Base-by-base conservation (phyloP, 1,140 invertebrate genomes). In the Drosophila sulfurigaster region DNA sequence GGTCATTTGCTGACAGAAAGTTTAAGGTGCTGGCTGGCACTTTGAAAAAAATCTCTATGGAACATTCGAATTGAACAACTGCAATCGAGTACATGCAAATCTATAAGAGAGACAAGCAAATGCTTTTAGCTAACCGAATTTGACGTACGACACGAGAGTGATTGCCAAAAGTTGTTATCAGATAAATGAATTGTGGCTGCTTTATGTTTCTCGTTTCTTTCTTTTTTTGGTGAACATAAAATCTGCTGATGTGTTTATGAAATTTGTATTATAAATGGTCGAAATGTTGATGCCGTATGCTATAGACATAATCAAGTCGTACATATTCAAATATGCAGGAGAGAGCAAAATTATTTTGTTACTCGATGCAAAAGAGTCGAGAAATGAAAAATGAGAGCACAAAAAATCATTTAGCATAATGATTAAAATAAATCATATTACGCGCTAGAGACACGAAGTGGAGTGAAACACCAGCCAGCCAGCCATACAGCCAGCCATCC, bases 361-460 rank as follows among this genome's bases (percentile, higher is more conserved):
- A 62, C 63, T 72, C 52, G 32, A 43, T 72, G 70, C 58, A 48
- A 13, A 64, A 78, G 20, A 25, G 73, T 72, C 74, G 76, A 81
- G 69, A 72, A 68, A 65, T 83, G 85, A 88, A 75, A 81, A 74
- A 88, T 88, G 85, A 81, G 52, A 43, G 54, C 54, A 59, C 20
- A 48, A 68, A 87, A 70, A 79, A 89, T 88, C 85, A 88, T 89
- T 89, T 89, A 89, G 86, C 85, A 89, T 89, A 81, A 89, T 89
- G 85, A 89, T 89, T 89, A 89, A 89, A 89, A 89, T 89, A 89
- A 89, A 89, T 89, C 85, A 89, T 89, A 79, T 89, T 89, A 54
- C 51, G 28, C 51, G 20, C 28, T 25, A 41, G 35, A 57, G 43
- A 30, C 16, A 30, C 10, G 1, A 28, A 25, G n/a, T 1, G 10